Evolutionary conservation across 53 echinoderm and acorn worm genomes (phyloP).

Genomic region (Henricia sp.): DNA sequence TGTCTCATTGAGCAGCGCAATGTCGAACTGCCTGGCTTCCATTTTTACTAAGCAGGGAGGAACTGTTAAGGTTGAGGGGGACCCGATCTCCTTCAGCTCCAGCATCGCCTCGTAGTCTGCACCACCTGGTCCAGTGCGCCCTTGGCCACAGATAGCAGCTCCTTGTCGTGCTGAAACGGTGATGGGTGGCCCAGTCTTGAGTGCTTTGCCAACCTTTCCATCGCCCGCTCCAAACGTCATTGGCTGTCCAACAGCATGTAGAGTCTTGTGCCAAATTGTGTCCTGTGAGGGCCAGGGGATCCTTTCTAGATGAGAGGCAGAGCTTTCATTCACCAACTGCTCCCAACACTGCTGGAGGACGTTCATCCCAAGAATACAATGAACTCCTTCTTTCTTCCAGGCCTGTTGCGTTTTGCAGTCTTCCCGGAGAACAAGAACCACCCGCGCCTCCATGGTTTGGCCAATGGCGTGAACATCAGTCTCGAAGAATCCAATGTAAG

Average conservation of each 20-base stretch:
- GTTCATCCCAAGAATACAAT: conserved; percentile 51
- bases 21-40: conserved; percentile 15
- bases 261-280: conserved; percentile 41
- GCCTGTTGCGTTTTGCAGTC: background rate
- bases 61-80: background rate
- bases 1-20: conserved; percentile 20
- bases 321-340: too few species aligned
- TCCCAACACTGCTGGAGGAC: conserved; percentile 46
- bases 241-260: background rate
- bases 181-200: background rate
- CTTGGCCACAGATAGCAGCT: background rate
- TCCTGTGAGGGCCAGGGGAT: conserved; percentile 16
- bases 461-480: conserved; percentile 9
- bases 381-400: background rate
- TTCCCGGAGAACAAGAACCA: conserved; percentile 20
- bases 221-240: background rate
- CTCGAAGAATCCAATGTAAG: conserved; percentile 51
- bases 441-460: conserved; percentile 4
- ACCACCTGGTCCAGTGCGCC: background rate
- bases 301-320: background rate
- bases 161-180: conserved; percentile 41
- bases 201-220: conserved; percentile 1
- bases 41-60: conserved; percentile 21
- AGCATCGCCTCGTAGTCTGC: conserved; percentile 21
- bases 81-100: background rate